phyloP scores from a whole-genome alignment of 2,797 vertebrate species.

The Neomorphus geoffroyi region DNA sequence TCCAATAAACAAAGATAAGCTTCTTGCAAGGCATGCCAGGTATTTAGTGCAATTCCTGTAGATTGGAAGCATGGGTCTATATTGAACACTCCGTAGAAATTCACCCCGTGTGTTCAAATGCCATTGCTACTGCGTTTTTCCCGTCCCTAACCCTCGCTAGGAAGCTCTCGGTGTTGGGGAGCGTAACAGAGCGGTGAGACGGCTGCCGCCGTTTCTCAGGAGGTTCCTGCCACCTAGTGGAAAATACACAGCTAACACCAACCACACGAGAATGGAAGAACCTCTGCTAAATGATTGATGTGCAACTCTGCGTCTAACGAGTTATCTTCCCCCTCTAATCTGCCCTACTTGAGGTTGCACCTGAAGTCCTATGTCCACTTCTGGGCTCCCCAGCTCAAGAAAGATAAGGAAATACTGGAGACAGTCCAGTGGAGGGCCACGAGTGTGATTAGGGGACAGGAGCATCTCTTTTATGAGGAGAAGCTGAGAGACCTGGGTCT shows the following conservation, averaged over 20 bases:
- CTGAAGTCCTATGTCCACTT: too few species aligned
- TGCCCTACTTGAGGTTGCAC: too few species aligned
- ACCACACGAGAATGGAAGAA: fast-evolving
- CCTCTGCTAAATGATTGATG: not conserved
- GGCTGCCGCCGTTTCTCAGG: not conserved
- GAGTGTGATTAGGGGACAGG: too few species aligned
- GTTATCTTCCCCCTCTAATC: too few species aligned
- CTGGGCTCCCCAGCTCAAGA: too few species aligned
- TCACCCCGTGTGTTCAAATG: fast-evolving
- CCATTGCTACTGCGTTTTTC: too few species aligned
- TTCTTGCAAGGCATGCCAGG: not conserved
- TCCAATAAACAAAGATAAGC: not conserved
- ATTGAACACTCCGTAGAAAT: fast-evolving
- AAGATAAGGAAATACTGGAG: too few species aligned
- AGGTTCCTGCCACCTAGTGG: slow-evolving; percentile 52
- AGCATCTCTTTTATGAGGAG: too few species aligned
- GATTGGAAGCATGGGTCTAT: not conserved
- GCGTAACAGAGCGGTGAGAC: fast-evolving
- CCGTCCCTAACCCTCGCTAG: fast-evolving
- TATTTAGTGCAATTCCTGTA: not conserved
- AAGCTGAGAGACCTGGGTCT: too few species aligned
- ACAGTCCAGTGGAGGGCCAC: too few species aligned
- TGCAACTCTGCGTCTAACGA: not conserved
- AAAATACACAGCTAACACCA: not conserved
- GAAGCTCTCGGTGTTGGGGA: fast-evolving